Evolutionary conservation across 2,888 invertebrate species (phyloP).

Genomic region (Hyposoter dolosus): DNA sequence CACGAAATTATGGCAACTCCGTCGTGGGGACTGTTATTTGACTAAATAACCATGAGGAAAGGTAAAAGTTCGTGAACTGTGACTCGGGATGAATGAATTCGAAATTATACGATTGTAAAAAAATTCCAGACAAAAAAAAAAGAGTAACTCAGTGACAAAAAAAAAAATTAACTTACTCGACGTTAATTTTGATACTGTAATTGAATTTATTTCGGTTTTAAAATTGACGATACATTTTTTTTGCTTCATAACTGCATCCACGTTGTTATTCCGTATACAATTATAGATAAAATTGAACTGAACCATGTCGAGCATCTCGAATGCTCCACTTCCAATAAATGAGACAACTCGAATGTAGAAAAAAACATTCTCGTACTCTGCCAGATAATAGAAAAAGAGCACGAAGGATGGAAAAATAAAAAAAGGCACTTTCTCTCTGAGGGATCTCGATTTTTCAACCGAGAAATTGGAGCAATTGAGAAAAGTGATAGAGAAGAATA

Average conservation of each 20-base stretch:
- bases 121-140: background rate
- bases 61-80: background rate
- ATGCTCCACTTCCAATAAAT: background rate
- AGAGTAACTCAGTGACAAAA: background rate
- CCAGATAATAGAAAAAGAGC: background rate
- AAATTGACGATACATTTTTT: background rate
- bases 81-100: background rate
- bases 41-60: background rate
- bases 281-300: constrained; percentile 11
- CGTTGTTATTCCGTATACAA: background rate
- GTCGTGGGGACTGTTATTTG: background rate
- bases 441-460: constrained; percentile 12
- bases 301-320: background rate
- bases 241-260: background rate
- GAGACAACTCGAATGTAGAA: background rate
- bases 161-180: background rate
- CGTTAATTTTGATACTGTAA: background rate
- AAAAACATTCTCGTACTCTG: constrained; percentile 20
- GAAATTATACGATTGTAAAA: constrained; percentile 1
- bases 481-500: background rate
- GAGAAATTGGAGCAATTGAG: constrained; percentile 5
- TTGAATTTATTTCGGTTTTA: background rate
- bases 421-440: background rate
- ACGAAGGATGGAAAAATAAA: background rate
- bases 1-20: constrained; percentile 19